Evolutionary conservation across 1,140 invertebrate genomes (phyloP), one percentile per base, ranked within the genome.

Genomic region (Lordiphosa clarofinis): DNA sequence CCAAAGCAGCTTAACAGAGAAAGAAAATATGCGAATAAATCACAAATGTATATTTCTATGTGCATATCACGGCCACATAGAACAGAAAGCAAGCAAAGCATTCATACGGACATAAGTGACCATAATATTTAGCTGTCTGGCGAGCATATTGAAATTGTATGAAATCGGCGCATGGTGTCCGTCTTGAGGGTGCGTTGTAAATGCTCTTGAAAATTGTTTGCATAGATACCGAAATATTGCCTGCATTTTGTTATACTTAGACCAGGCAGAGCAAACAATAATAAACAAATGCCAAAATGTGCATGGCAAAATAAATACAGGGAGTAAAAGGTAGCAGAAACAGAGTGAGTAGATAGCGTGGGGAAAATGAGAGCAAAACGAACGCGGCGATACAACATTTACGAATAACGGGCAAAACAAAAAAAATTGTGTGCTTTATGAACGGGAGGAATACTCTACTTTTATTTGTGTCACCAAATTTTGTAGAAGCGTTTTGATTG

Each of bases 21-120:
- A 36, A 48, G 40, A 68, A 67, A 48, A 67, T 67, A 67, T 67
- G 64, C 63, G 63, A 67, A 67, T 53, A 53, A 68, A 68, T 68
- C 28, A 31, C 28, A 8, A 31, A 31, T 31, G 21, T 24, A 24
- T 24, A 24, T 4, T 5, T 24, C 21, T 24, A 24, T 24, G 28
- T 53, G 59, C 68, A 55, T 68, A 54, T 66, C 21, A 46, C 40
- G 9, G 11, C 39, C 44, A 56, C 44, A 46, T 28, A 63, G 49
- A 31, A 31, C 63, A 67, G 21, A 58, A 37, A 11, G n/a, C 15
- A 44, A 49, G 1, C 35, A 33, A 10, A 42, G 24, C 28, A 40
- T 6, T 8, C 36, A 43, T 42, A 36, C 12, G 24, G 21, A 49
- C 28, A 19, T 12, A 31, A 31, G n/a, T 28, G 55, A 37, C 44